Percentiles rank a stretch among this genome's conserved stretches.
These are phyloP conservation scores for Leptinotarsa juncta DNA, from an alignment of 2,888 invertebrate species.

Conservation along the genomic window DNA sequence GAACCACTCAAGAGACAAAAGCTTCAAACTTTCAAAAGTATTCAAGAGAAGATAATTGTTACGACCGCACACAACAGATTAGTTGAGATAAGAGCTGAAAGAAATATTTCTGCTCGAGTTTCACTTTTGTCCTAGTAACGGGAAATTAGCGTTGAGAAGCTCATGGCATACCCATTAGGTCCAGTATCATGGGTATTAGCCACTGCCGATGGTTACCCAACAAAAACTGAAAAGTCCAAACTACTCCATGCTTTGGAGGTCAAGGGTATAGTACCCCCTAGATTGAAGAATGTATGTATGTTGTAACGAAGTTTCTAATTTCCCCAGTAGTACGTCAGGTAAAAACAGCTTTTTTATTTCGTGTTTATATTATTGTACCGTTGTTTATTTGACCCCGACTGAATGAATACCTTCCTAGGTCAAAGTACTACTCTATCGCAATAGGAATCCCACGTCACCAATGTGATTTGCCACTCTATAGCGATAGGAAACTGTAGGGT, in stretches of 20 bases:
- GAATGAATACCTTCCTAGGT: no score
- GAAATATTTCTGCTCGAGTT: not conserved
- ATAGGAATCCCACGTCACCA: no score
- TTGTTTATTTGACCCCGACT: no score
- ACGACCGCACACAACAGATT: not conserved
- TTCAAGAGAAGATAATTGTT: not conserved
- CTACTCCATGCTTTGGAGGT: not conserved
- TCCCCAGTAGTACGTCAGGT: no score
- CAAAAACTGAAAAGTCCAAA: not conserved
- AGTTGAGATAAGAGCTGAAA: not conserved
- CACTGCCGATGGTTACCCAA: not conserved
- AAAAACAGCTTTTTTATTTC: no score
- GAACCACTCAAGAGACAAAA: not conserved
- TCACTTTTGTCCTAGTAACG: not conserved
- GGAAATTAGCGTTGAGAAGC: not conserved
- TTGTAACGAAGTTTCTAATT: not conserved
- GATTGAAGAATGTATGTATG: not conserved
- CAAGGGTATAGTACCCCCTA: not conserved
- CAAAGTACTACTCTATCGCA: no score
- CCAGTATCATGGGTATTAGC: not conserved
- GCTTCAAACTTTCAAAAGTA: not conserved
- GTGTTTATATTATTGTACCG: no score
- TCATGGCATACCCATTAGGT: not conserved
- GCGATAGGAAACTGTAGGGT: no score
- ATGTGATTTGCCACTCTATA: no score